Conservation (phyloP, 2,888 invertebrate genomes). For the Smittia aterrima region DNA sequence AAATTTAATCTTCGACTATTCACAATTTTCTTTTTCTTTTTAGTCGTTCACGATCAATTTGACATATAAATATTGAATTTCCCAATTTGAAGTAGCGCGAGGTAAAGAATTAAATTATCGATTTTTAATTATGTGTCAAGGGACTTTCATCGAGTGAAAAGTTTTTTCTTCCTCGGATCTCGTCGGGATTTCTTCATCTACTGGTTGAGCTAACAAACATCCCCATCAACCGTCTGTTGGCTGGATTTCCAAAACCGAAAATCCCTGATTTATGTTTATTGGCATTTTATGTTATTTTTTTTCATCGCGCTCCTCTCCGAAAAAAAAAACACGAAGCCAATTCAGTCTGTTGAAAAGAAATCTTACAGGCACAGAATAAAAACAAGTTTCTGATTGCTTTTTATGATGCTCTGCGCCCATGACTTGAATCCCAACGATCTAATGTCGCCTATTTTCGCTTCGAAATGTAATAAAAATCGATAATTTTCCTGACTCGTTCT, state of each 20-base stretch:
- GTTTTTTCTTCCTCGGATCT: neutral
- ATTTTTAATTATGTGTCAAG: slow-evolving; percentile 27
- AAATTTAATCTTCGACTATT: slow-evolving; percentile 30
- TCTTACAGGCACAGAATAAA: neutral
- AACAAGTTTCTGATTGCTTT: slow-evolving; percentile 34
- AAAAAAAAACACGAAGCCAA: slow-evolving; percentile 27
- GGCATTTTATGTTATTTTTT: slow-evolving; percentile 39
- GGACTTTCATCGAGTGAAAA: neutral
- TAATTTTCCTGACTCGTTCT: slow-evolving; percentile 12
- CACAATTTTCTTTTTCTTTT: neutral
- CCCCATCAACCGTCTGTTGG: slow-evolving; percentile 32
- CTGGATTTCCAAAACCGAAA: slow-evolving; percentile 26
- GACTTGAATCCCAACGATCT: slow-evolving; percentile 33
- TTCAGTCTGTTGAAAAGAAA: slow-evolving; percentile 1
- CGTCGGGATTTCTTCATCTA: neutral
- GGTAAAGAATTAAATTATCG: neutral
- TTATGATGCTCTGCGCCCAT: slow-evolving; percentile 36
- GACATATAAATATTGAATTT: slow-evolving; percentile 38
- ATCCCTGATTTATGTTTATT: slow-evolving; percentile 42
- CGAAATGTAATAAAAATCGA: slow-evolving; percentile 12
- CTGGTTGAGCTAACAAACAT: neutral
- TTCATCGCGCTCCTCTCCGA: slow-evolving; percentile 4
- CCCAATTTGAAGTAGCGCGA: neutral
- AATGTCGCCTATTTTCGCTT: slow-evolving; percentile 13
- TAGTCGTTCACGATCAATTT: slow-evolving; percentile 27